phyloP scores from a whole-genome alignment of 2,888 invertebrate genomes.

The Eulithis testata region DNA sequence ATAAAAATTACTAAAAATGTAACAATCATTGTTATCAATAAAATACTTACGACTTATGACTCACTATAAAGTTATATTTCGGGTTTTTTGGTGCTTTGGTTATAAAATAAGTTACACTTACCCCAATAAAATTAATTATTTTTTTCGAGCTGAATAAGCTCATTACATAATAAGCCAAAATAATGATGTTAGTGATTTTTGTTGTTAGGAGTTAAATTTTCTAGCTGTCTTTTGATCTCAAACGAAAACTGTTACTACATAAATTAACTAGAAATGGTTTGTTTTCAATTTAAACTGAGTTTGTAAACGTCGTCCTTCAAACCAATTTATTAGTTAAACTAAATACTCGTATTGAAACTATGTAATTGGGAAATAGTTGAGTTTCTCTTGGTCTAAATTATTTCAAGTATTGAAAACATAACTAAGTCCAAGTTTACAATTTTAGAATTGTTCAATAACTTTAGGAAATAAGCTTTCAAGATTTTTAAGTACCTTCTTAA shows the following conservation, averaged over 20 bases:
- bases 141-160: too few species aligned
- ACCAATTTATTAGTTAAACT: background rate
- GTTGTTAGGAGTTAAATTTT: background rate
- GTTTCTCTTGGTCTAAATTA: background rate
- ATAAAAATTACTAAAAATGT: too few species aligned
- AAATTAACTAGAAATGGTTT: slow-evolving; percentile 5
- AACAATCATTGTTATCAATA: too few species aligned
- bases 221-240: background rate
- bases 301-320: slow-evolving; percentile 11
- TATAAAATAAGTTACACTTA: too few species aligned
- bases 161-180: too few species aligned
- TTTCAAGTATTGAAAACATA: background rate
- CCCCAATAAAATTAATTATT: too few species aligned
- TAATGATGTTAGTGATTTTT: background rate
- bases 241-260: background rate
- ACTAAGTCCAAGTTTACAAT: background rate
- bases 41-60: too few species aligned
- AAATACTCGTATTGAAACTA: slow-evolving; percentile 10
- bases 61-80: too few species aligned
- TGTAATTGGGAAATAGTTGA: slow-evolving; percentile 7
- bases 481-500: too few species aligned
- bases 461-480: too few species aligned
- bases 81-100: too few species aligned
- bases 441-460: background rate
- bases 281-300: slow-evolving; percentile 4